Conservation (phyloP, 2,888 invertebrate genomes). For the Gordius sp. region DNA sequence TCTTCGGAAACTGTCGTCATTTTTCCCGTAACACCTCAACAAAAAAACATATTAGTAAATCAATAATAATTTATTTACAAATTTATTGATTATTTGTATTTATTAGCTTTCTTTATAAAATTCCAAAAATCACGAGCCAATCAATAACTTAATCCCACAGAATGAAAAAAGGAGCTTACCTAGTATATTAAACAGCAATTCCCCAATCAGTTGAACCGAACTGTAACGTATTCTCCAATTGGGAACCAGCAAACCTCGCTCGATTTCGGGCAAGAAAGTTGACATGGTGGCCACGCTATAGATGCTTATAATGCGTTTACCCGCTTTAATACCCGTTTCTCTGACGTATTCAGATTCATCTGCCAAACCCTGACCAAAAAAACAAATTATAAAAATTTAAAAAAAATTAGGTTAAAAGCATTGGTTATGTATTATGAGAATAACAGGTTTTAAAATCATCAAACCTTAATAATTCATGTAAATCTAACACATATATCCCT, state of each 20-base stretch:
- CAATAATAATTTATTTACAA: too few species aligned
- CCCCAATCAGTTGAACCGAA: slow-evolving; percentile 76
- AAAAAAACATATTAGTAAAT: slow-evolving; percentile 18
- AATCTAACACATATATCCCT: too few species aligned
- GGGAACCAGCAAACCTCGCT: slow-evolving; percentile 75
- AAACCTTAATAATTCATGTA: too few species aligned
- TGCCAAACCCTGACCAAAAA: slow-evolving; percentile 44
- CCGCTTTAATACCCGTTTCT: slow-evolving; percentile 80
- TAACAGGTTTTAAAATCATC: too few species aligned
- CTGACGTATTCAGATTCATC: slow-evolving; percentile 96
- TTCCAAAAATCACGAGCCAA: too few species aligned
- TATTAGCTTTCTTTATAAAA: too few species aligned
- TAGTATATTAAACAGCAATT: slow-evolving; percentile 73
- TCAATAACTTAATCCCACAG: not conserved
- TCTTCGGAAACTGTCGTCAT: slow-evolving; percentile 94
- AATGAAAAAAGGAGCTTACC: slow-evolving; percentile 32
- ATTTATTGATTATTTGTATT: slow-evolving; percentile 2
- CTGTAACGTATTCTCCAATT: slow-evolving; percentile 85
- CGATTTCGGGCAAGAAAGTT: slow-evolving; percentile 41
- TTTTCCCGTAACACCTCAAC: slow-evolving; percentile 57
- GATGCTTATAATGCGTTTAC: slow-evolving; percentile 75
- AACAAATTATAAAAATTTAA: not conserved
- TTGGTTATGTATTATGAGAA: too few species aligned
- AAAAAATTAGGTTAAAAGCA: not conserved
- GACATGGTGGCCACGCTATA: slow-evolving; percentile 91